Evolutionary conservation across 2,888 invertebrate genomes (phyloP).

Genomic region (Keiferia lycopersicella): DNA sequence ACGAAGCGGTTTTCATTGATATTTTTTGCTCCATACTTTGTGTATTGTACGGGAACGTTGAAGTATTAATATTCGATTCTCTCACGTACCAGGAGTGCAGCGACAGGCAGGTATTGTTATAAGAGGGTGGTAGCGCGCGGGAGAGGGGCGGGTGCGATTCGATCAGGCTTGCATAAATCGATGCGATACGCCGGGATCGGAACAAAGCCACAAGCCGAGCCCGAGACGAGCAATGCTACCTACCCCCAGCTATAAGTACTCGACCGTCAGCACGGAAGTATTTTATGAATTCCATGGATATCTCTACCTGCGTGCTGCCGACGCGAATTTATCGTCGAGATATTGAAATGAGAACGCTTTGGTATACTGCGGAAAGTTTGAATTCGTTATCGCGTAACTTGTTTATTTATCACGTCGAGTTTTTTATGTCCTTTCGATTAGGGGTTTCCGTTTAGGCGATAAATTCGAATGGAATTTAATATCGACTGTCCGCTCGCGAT

Average conservation of each 20-base stretch:
- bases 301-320: conserved; percentile 26
- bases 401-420: conserved; percentile 12
- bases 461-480: conserved; percentile 20
- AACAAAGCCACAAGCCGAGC: conserved; percentile 72
- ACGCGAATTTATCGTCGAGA: conserved; percentile 19
- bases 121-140: conserved; percentile 41
- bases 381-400: conserved; percentile 18
- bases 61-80: conserved; percentile 48
- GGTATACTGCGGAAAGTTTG: conserved; percentile 14
- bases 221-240: conserved; percentile 48
- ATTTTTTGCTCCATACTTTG: conserved; percentile 22
- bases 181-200: conserved; percentile 74
- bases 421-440: conserved; percentile 14
- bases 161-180: conserved; percentile 78
- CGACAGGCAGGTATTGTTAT: conserved; percentile 60
- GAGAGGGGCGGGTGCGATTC: conserved; percentile 56
- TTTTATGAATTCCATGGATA: conserved; percentile 34
- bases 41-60: conserved; percentile 26
- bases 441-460: conserved; percentile 16
- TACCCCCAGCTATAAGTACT: conserved; percentile 30
- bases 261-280: conserved; percentile 41
- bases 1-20: conserved; percentile 13
- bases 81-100: conserved; percentile 48
- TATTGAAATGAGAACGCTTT: conserved; percentile 22
- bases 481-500: conserved; percentile 9